Evolutionary conservation across 2,113 vertebrate genomes (phyloP), one percentile per base, ranked within the genome.

Genomic region (Garra rufa): DNA sequence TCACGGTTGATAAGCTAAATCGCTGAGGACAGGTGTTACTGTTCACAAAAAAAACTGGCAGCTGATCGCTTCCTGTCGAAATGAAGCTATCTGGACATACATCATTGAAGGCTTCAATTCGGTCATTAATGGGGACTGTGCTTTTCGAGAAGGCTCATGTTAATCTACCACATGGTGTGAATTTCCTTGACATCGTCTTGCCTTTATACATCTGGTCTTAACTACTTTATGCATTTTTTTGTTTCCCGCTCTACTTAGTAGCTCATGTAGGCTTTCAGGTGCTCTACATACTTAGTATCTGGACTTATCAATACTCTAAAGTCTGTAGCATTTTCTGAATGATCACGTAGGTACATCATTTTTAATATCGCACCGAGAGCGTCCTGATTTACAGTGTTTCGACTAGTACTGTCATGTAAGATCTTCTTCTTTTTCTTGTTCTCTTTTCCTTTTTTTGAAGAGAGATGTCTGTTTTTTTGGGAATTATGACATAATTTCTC

Each of bases 31-130:
- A 85, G 55, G 70, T 81, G 59, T 81, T 75, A 78, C 75, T 55
- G 74, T 83, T 87, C 50, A 78, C 88, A 87, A 91, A 75, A 75
- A 75, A 75, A 75, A 75, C 83, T 88, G 90, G 89, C 91, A 91
- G 92, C 90, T 92, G 88, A 91, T 83, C 82, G 88, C 86, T 84
- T 88, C 87, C 79, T 75, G 65, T 75, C 19, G 41, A 50, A 41
- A 73, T 85, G 55, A 85, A 89, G 88, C 85, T 89, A 73, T 85
- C n/a, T 73, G 67, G 30, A 83, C 63, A 73, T 67, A 50, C 70
- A 44, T 77, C 82, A 55, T 74, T 73, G 65, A 79, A 82, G 57
- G 14, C 63, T 85, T 55, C 34, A 28, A 24, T 15, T 76, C 73
- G 14, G 24, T 43, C 26, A 71, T 38, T 41, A 41, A 59, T 28